Conservation (phyloP, 2,797 vertebrate genomes). For the Hipposideros larvatus region DNA sequence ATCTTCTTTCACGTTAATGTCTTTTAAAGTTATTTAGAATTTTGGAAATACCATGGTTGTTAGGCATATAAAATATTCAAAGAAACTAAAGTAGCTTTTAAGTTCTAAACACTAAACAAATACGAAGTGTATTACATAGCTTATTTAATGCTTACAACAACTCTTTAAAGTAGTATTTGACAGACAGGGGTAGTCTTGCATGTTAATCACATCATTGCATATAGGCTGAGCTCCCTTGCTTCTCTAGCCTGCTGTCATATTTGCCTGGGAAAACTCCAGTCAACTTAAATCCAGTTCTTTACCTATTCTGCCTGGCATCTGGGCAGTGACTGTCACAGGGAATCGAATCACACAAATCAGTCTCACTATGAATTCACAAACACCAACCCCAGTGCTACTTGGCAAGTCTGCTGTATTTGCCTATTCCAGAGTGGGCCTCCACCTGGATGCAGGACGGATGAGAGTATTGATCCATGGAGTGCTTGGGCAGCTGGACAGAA, state of each 20-base stretch:
- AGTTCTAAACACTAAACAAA: background rate
- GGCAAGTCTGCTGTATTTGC: background rate
- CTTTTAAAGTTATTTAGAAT: constrained; percentile 4
- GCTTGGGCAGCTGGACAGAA: background rate
- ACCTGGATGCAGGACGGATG: background rate
- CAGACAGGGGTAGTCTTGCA: background rate
- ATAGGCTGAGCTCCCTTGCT: background rate
- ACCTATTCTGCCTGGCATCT: background rate
- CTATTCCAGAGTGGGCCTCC: background rate
- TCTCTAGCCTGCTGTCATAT: background rate
- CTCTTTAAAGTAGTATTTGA: background rate
- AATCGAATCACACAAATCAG: background rate
- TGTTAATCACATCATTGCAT: background rate
- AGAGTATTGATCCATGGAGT: background rate
- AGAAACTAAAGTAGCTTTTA: background rate
- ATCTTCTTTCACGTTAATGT: background rate
- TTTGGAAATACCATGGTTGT: background rate
- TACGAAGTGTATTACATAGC: background rate
- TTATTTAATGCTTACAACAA: background rate
- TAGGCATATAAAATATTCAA: background rate
- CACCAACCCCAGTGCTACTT: background rate
- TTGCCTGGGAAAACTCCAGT: background rate
- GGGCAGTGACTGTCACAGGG: background rate
- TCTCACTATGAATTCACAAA: background rate
- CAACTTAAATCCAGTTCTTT: background rate